Evolutionary conservation across 1,140 invertebrate genomes (phyloP).

Genomic region (Branchinecta lindahli): DNA sequence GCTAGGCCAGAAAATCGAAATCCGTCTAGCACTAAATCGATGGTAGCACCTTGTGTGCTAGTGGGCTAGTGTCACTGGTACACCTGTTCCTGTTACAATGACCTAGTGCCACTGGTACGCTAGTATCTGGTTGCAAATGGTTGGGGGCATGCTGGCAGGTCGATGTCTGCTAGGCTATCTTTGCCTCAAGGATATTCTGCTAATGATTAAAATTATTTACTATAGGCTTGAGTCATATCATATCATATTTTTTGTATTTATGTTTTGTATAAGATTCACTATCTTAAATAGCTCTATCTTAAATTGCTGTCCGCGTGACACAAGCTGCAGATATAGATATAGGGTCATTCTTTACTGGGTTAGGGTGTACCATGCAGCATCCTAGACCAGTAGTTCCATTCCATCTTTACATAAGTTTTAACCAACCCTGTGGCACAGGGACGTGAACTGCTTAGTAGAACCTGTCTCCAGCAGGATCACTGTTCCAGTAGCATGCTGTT

Average conservation of each 20-base stretch:
- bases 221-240: conserved; percentile 17
- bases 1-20: conserved; percentile 16
- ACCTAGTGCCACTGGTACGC: conserved; percentile 11
- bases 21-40: conserved; percentile 20
- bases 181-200: conserved; percentile 41
- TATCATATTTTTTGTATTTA: conserved; percentile 18
- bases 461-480: too few relatives aligned
- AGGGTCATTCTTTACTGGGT: too few relatives aligned
- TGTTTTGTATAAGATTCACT: conserved; percentile 22
- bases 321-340: too few relatives aligned
- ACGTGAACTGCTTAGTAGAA: too few relatives aligned
- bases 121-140: conserved; percentile 30
- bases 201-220: conserved; percentile 32
- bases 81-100: conserved; percentile 16
- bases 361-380: too few relatives aligned
- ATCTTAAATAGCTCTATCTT: conserved; percentile 3
- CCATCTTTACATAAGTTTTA: too few relatives aligned
- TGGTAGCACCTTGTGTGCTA: conserved; percentile 13
- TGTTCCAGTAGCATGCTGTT: too few relatives aligned
- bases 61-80: conserved; percentile 16
- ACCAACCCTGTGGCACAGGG: too few relatives aligned
- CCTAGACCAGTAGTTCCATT: too few relatives aligned
- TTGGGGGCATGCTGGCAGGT: conserved; percentile 31
- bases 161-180: conserved; percentile 35
- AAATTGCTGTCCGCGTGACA: too few relatives aligned